Conservation (phyloP, 2,888 invertebrate genomes). For the Clusia tigrina region DNA sequence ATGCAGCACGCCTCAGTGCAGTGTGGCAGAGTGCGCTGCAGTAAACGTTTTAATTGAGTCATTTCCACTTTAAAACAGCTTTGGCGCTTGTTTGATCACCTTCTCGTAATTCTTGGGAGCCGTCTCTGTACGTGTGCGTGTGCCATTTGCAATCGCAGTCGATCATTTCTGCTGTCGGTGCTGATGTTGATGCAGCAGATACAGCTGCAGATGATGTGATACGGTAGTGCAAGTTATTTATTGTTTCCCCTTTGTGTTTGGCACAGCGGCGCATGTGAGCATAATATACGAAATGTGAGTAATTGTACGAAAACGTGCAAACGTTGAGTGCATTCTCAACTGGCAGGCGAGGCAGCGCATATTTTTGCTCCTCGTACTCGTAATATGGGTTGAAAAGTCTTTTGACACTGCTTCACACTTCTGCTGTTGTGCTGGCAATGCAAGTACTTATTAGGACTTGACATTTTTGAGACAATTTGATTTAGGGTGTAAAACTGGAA, state of each 20-base stretch:
- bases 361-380: too few species aligned
- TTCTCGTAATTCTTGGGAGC: too few species aligned
- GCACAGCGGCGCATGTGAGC: too few species aligned
- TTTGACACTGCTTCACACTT: too few species aligned
- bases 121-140: neutral
- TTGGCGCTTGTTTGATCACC: conserved; percentile 15
- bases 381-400: too few species aligned
- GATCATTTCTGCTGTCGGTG: conserved; percentile 1
- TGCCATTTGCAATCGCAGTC: neutral
- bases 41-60: conserved; percentile 44
- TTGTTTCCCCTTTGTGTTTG: conserved; percentile 20
- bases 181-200: conserved; percentile 10
- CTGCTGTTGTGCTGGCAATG: too few species aligned
- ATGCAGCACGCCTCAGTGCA: conserved; percentile 12
- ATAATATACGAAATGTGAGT: conserved; percentile 1
- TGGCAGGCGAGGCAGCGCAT: too few species aligned
- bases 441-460: too few species aligned
- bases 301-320: conserved; percentile 1
- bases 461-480: too few species aligned
- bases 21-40: conserved; percentile 24
- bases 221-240: conserved; percentile 20
- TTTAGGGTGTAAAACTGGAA: neutral
- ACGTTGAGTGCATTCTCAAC: too few species aligned
- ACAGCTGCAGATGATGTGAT: conserved; percentile 33
- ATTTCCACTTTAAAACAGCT: conserved; percentile 31